Percentiles rank a stretch among this genome's conserved stretches.
phyloP scores from a whole-genome alignment of 2,888 invertebrate genomes.

The Lepetodrilus schrolli region DNA sequence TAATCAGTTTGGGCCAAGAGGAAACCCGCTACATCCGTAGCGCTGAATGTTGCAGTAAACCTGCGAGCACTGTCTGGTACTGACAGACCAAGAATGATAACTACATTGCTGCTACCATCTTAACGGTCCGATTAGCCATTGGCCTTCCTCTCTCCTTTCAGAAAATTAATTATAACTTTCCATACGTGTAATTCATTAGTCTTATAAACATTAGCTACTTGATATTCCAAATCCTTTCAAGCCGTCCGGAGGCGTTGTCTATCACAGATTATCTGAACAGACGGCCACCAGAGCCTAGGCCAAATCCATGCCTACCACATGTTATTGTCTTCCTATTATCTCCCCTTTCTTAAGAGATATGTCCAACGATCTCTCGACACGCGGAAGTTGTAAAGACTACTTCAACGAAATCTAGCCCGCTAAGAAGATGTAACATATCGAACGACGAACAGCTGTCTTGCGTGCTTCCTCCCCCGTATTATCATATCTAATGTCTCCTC shows the following conservation, averaged over 20 bases:
- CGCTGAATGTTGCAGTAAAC: too few relatives aligned
- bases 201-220: too few relatives aligned
- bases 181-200: background rate
- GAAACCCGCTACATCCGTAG: too few relatives aligned
- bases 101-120: too few relatives aligned
- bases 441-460: constrained; percentile 2
- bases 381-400: background rate
- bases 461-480: background rate
- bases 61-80: too few relatives aligned
- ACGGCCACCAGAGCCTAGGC: background rate
- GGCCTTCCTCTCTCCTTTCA: too few relatives aligned
- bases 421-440: background rate
- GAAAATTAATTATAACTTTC: background rate
- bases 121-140: too few relatives aligned
- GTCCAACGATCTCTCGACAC: background rate
- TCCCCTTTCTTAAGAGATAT: background rate
- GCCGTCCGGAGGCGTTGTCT: background rate
- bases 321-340: background rate
- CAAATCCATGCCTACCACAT: background rate
- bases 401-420: background rate
- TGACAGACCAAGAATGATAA: too few relatives aligned
- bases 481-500: background rate
- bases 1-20: too few relatives aligned
- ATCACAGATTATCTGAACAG: background rate
- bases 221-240: too few relatives aligned